Conservation (phyloP, 1,140 invertebrate genomes). For the Panagrolaimus sp. region DNA sequence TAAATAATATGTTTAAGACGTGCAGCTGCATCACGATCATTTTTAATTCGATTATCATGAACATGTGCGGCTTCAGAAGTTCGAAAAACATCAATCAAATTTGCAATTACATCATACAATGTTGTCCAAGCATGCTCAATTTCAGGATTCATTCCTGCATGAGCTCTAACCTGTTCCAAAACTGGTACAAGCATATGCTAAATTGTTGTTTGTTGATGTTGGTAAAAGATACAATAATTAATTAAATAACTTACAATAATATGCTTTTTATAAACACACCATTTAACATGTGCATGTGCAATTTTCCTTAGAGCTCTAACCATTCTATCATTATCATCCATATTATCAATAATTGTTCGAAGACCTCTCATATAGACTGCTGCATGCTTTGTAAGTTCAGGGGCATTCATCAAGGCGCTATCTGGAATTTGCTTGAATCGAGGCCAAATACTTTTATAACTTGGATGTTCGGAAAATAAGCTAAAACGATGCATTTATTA, state of each 20-base stretch:
- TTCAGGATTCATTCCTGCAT: conserved; percentile 35
- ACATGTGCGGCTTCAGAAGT: neutral
- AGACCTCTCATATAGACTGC: conserved; percentile 45
- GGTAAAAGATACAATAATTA: neutral
- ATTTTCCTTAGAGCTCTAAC: conserved; percentile 28
- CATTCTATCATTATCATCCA: conserved; percentile 42
- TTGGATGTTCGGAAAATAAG: conserved; percentile 44
- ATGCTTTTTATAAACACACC: conserved; percentile 44
- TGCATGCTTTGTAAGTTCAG: conserved; percentile 40
- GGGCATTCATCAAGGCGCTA: conserved; percentile 37
- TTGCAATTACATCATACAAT: conserved; percentile 53
- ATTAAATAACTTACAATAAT: conserved; percentile 32
- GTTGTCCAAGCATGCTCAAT: conserved; percentile 44
- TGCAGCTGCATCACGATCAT: too few species aligned
- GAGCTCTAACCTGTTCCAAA: conserved; percentile 36
- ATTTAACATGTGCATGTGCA: conserved; percentile 41
- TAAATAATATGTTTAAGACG: too few species aligned
- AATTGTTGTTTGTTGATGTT: conserved; percentile 16
- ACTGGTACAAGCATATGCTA: conserved; percentile 39
- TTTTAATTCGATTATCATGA: too few species aligned
- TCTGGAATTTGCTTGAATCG: conserved; percentile 43
- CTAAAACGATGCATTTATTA: conserved; percentile 22
- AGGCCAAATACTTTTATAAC: conserved; percentile 53
- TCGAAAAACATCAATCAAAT: conserved; percentile 48
- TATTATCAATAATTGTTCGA: conserved; percentile 32